Conservation (phyloP, 2,888 invertebrate species). For the Plutella xylostella region DNA sequence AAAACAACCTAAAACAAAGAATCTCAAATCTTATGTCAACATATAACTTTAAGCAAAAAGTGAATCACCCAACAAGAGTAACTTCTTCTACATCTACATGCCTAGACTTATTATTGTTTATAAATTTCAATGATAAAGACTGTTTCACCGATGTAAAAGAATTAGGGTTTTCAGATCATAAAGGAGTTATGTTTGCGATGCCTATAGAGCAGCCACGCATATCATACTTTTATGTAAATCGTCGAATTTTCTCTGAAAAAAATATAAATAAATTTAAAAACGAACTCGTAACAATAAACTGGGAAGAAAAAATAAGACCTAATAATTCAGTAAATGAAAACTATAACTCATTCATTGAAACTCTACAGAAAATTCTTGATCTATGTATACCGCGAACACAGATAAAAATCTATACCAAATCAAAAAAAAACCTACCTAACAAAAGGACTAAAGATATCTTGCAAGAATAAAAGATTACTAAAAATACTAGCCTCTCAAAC, state of each 20-base stretch:
- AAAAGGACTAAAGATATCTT: background rate
- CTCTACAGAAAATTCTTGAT: background rate
- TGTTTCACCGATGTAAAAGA: background rate
- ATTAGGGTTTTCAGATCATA: background rate
- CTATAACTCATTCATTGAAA: background rate
- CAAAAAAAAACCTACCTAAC: background rate
- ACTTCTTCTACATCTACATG: background rate
- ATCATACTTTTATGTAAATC: background rate
- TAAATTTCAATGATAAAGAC: background rate
- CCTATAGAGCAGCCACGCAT: background rate
- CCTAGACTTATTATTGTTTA: background rate
- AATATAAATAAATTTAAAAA: background rate
- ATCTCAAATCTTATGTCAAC: background rate
- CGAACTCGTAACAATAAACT: background rate
- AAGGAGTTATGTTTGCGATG: background rate
- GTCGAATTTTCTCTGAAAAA: background rate
- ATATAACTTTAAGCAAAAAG: background rate
- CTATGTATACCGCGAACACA: background rate
- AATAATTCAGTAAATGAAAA: background rate
- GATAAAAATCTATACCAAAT: background rate
- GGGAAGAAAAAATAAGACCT: background rate
- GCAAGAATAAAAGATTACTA: background rate
- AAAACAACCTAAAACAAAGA: background rate
- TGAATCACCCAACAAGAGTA: background rate
- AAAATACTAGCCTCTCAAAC: background rate